Evolutionary conservation across 1,140 invertebrate genomes (phyloP), one percentile per base, ranked within the genome.

Genomic region (Drosophila watanabei): DNA sequence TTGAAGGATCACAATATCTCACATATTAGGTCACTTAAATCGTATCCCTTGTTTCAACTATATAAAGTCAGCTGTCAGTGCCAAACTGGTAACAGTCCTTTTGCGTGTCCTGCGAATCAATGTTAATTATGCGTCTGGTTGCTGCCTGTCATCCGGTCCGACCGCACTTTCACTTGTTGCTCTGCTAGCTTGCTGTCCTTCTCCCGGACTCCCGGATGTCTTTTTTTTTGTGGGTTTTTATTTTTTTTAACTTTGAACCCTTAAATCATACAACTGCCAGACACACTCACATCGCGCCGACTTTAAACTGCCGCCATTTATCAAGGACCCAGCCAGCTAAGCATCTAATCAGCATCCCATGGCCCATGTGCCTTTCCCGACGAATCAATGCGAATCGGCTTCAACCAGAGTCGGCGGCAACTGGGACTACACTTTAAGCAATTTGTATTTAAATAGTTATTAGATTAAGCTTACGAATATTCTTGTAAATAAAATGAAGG

Each of bases 81-180:
- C 52, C 33, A 0, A 35, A 20, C 32, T 35, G 52, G 35, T 24
- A 18, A 24, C 24, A 56, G 33, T 41, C 48, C 37, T 37, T 39
- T 43, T 35, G 39, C 33, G 5, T 46, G 30, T 24, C 35, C 33
- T 48, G n/a, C 16, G 14, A 35, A 80, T 45, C 57, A 46, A 43
- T 41, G 72, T 90, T 90, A 85, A 90, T 90, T 90, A 85, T 85
- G 79, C 48, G 75, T 70, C 70, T 83, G 80, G 80, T 65, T 88
- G 65, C 52, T 75, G 72, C 79, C 20, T 57, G 77, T 54, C 75
- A 58, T 62, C 20, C 49, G 30, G 48, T 24, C 6, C 30, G 30
- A 24, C 13, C 35, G 14, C 35, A 58, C 16, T 39, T 33, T 56
- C 48, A 82, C 75, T 72, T 59, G 72, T 82, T 82, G 84, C 80